A percentile compares a stretch with the other conserved stretches of the same genome.
Conservation (phyloP, 2,797 vertebrate genomes). For the Cynodonichthys magdalenae region DNA sequence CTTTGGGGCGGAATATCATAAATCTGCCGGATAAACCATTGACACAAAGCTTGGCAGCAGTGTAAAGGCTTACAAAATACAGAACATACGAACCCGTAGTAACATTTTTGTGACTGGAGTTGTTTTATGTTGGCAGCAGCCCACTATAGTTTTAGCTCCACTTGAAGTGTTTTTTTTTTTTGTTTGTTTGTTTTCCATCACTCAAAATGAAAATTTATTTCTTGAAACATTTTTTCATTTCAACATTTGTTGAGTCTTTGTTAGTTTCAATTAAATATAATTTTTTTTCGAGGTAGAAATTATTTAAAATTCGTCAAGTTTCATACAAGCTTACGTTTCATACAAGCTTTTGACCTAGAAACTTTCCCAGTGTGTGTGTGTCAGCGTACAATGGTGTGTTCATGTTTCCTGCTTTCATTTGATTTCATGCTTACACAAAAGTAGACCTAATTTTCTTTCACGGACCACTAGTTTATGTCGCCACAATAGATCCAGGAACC, state of each 20-base stretch:
- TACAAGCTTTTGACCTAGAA: conserved; percentile 13
- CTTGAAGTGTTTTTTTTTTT: no score
- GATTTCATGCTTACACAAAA: conserved; percentile 47
- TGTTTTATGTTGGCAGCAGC: no score
- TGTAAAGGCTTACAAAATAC: no score
- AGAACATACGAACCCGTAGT: no score
- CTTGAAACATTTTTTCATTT: not conserved
- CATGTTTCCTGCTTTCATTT: conserved; percentile 11
- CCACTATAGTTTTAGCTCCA: no score
- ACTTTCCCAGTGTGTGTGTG: not conserved
- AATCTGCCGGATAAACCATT: no score
- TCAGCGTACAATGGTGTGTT: not conserved
- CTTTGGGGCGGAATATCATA: no score
- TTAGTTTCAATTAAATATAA: not conserved
- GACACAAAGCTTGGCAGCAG: no score
- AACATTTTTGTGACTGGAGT: no score
- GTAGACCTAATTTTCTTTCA: conserved; percentile 44
- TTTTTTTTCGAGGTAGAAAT: not conserved
- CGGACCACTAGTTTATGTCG: conserved; percentile 16
- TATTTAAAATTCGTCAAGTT: not conserved
- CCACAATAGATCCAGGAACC: conserved; percentile 29
- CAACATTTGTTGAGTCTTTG: not conserved
- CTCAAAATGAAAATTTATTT: not conserved
- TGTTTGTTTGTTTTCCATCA: no score
- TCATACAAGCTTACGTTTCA: not conserved